These are phyloP conservation scores for Schizaphis graminum DNA, from an alignment of 2,888 invertebrate genomes.

Conservation along the genomic window DNA sequence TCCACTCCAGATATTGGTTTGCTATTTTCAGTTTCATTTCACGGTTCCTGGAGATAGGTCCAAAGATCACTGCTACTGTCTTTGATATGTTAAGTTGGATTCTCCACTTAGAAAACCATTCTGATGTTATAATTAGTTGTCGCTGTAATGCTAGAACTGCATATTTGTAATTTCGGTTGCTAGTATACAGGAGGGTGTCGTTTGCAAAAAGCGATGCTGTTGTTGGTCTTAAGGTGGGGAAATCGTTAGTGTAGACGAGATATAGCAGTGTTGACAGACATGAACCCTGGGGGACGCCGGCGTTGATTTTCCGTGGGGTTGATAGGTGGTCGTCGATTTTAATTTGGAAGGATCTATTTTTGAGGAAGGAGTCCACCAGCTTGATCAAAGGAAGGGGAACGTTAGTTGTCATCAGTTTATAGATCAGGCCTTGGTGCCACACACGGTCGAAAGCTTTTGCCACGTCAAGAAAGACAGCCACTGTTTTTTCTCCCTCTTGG, in stretches of 20 bases:
- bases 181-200: neutral
- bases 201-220: neutral
- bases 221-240: neutral
- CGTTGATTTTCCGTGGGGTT: neutral
- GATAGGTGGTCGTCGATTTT: neutral
- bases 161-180: neutral
- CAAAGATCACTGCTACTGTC: neutral
- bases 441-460: neutral
- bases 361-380: neutral
- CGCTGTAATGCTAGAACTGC: neutral
- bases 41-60: accelerated
- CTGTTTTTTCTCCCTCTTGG: neutral
- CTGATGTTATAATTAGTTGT: neutral
- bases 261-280: neutral
- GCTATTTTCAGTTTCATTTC: neutral
- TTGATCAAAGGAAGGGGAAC: neutral
- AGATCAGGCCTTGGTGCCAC: neutral
- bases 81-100: neutral
- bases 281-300: neutral
- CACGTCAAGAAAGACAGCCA: neutral
- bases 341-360: neutral
- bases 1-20: neutral
- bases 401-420: neutral
- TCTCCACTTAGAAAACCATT: neutral
- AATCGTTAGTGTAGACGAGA: neutral